Evolutionary conservation across 1,140 invertebrate species (phyloP).

Genomic region (Cotesia chilonis): DNA sequence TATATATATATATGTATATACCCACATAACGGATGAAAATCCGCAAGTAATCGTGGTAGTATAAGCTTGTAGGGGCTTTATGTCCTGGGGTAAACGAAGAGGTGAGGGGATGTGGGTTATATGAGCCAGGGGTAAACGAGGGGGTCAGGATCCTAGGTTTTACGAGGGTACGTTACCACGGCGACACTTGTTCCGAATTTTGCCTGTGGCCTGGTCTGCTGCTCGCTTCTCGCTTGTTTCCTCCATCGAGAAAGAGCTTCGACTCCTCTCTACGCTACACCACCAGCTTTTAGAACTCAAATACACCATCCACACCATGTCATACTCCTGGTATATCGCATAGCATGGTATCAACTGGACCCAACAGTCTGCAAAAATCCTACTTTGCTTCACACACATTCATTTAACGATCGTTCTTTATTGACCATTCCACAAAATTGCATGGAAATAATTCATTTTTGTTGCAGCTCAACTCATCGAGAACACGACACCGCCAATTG

Average conservation of each 20-base stretch:
- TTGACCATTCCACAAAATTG: conserved; percentile 9
- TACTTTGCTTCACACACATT: conserved; percentile 2
- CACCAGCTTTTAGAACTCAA: no score
- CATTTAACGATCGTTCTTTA: conserved; percentile 8
- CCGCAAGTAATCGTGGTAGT: conserved; percentile 26
- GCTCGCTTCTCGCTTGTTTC: conserved; percentile 24
- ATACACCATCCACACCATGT: background rate
- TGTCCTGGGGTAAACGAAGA: conserved; percentile 20
- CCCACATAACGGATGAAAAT: background rate
- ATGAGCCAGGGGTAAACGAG: background rate
- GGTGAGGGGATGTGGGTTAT: background rate
- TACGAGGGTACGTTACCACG: conserved; percentile 47
- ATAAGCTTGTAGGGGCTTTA: conserved; percentile 32
- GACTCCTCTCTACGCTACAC: background rate
- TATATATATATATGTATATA: conserved; percentile 10
- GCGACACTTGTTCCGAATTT: conserved; percentile 46
- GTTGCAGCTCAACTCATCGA: conserved; percentile 45
- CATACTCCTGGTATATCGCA: conserved; percentile 3
- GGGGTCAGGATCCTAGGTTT: conserved; percentile 35
- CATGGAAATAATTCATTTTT: conserved; percentile 27
- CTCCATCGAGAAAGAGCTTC: conserved; percentile 10
- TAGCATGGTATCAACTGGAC: no score
- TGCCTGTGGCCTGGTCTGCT: conserved; percentile 30
- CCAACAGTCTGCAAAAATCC: conserved; percentile 35
- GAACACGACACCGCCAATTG: background rate